These are phyloP conservation scores for Arctocebus calabarensis DNA, from an alignment of 2,797 vertebrate species.

Conservation along the genomic window DNA sequence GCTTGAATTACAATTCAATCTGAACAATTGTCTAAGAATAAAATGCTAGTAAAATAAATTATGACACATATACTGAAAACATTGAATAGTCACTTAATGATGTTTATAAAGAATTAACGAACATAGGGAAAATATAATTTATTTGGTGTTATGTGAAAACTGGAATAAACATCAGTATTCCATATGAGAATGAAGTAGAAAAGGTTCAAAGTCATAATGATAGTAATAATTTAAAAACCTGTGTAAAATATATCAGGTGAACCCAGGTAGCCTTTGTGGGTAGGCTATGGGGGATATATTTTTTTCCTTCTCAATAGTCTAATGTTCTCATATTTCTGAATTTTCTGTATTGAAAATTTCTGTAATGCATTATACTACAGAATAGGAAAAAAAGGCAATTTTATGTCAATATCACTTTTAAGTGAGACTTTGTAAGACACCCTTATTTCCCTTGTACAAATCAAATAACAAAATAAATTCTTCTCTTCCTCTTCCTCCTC, in stretches of 20 bases:
- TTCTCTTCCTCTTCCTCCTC: not conserved
- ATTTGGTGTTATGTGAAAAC: not conserved
- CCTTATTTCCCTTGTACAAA: not conserved
- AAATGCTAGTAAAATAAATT: not conserved
- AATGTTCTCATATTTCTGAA: not conserved
- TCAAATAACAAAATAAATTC: not conserved
- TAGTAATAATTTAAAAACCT: not conserved
- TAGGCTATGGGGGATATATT: not conserved
- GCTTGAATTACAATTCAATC: not conserved
- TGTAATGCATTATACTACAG: not conserved
- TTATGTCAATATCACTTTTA: not conserved
- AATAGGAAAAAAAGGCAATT: not conserved
- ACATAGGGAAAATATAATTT: not conserved
- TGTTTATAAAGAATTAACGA: not conserved
- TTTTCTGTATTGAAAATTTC: constrained; percentile 10
- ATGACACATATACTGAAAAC: not conserved
- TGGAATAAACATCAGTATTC: not conserved
- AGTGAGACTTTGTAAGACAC: not conserved
- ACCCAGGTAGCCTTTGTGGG: not conserved
- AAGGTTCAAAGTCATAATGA: not conserved
- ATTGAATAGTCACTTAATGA: not conserved
- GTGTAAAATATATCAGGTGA: not conserved
- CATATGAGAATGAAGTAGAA: not conserved
- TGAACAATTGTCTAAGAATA: not conserved
- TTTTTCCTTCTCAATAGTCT: not conserved